Base-by-base conservation (phyloP, 1,140 invertebrate species). In the Lepidurus packardi region DNA sequence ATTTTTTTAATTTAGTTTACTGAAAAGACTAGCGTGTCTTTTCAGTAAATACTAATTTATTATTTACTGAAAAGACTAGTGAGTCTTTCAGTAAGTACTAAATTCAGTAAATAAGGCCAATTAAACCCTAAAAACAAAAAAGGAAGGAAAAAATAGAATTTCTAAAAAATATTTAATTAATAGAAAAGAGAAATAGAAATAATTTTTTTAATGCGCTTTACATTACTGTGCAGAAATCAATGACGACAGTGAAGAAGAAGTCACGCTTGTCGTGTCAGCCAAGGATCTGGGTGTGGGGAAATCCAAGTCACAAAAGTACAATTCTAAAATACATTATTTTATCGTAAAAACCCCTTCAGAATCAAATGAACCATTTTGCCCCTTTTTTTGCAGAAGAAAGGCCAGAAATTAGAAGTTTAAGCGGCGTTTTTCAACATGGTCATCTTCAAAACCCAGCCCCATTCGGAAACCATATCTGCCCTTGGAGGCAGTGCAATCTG, bases 171-270 rank as follows among this genome's bases (percentile, higher is more conserved):
- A 43, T 47, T 79, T 77, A 77, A 43, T 8, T n/a, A n/a, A 76
- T 7, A 53, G 53, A 43, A 47, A 73, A n/a, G 10, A 77, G 7
- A n/a, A 77, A 75, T 74, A 16, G 7, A 73, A 73, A 16, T 7
- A 7, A 9, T 41, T 42, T 24, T 76, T 42, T 81, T 80, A 78
- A 53, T 24, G 11, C 80, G 81, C 78, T 4, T 34, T 73, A 21
- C 76, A 76, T 53, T 77, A 78, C 53, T 81, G 85, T 85, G 79
- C 83, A 88, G 87, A 85, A 81, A 81, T 88, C 75, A 86, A 83
- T 82, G 86, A 83, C 43, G 85, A 86, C 80, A 87, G 87, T 78
- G 87, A 88, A 83, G 87, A 88, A 81, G 86, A 88, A 81, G 82
- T 82, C 25, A 84, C 83, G 0, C 82, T 82, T 41, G 84, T 83